Percentiles rank a stretch among this genome's conserved stretches.
phyloP scores from a whole-genome alignment of 2,888 invertebrate species.

The Pollenia labialis region DNA sequence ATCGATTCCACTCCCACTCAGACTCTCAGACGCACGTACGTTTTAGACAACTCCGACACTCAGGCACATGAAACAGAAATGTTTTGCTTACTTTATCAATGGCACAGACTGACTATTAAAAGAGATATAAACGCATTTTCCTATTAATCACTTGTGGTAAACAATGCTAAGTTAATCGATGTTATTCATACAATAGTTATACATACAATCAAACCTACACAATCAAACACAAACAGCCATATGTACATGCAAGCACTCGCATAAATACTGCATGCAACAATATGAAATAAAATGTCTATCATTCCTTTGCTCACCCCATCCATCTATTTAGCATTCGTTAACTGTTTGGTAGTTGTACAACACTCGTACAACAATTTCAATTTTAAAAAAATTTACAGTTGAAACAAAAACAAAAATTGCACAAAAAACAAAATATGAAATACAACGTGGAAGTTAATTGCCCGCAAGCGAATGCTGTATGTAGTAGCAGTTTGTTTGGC shows the following conservation, averaged over 20 bases:
- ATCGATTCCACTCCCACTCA: slow-evolving; percentile 66
- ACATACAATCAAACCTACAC: background rate
- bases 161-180: slow-evolving; percentile 68
- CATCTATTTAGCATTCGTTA: slow-evolving; percentile 8
- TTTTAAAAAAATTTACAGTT: slow-evolving; percentile 60
- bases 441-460: slow-evolving; percentile 64
- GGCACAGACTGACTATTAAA: slow-evolving; percentile 49
- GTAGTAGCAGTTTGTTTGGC: slow-evolving; percentile 40
- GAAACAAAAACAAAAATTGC: slow-evolving; percentile 22
- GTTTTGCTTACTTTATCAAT: slow-evolving; percentile 56
- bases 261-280: slow-evolving; percentile 40
- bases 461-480: slow-evolving; percentile 59
- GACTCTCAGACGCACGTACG: slow-evolving; percentile 47
- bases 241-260: background rate
- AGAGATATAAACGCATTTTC: slow-evolving; percentile 70
- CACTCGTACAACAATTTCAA: slow-evolving; percentile 52
- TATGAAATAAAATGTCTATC: slow-evolving; percentile 47
- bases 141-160: slow-evolving; percentile 72
- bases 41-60: slow-evolving; percentile 6
- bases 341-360: slow-evolving; percentile 15
- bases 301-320: background rate
- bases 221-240: background rate
- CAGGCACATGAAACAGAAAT: slow-evolving; percentile 39
- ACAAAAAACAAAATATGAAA: slow-evolving; percentile 51
- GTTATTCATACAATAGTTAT: slow-evolving; percentile 10